Conservation (phyloP, 2,797 vertebrate species). For the Semaprochilodus insignis region DNA sequence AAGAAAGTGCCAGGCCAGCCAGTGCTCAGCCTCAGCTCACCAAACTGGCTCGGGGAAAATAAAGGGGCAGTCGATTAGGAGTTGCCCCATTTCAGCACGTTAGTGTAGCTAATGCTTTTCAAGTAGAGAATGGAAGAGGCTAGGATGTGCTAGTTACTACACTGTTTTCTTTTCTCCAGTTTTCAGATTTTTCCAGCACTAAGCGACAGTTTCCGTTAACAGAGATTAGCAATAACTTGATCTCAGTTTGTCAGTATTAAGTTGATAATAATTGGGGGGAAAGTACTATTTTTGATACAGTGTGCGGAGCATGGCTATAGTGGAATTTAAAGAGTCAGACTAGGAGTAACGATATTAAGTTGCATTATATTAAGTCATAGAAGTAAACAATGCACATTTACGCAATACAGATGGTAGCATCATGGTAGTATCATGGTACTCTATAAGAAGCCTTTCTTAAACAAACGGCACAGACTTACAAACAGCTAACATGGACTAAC, state of each 20-base stretch:
- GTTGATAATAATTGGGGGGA: slow-evolving; percentile 4
- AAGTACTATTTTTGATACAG: slow-evolving; percentile 58
- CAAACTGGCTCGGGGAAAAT: not conserved
- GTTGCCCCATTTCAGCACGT: slow-evolving; percentile 22
- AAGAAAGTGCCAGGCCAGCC: not conserved
- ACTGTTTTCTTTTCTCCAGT: not conserved
- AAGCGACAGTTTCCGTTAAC: not conserved
- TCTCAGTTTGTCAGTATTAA: slow-evolving; percentile 22
- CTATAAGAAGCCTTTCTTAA: slow-evolving; percentile 3
- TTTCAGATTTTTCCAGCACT: slow-evolving; percentile 14
- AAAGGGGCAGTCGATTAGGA: not conserved
- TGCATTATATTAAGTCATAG: slow-evolving; percentile 13
- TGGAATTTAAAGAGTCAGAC: not conserved
- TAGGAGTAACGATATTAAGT: slow-evolving; percentile 1
- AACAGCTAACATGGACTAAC: not conserved
- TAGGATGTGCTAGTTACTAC: slow-evolving; percentile 10
- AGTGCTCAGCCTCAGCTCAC: not conserved
- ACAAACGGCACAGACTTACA: slow-evolving; percentile 5
- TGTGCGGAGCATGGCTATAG: slow-evolving; percentile 7
- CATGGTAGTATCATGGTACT: not conserved
- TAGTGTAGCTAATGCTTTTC: slow-evolving; percentile 45
- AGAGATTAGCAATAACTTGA: slow-evolving; percentile 44
- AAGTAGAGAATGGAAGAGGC: slow-evolving; percentile 30
- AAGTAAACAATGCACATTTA: slow-evolving; percentile 1
- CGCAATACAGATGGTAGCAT: not conserved